Percentiles rank a stretch among this genome's conserved stretches.
phyloP scores from a whole-genome alignment of 2,113 vertebrate genomes.

The Pygoscelis adeliae region DNA sequence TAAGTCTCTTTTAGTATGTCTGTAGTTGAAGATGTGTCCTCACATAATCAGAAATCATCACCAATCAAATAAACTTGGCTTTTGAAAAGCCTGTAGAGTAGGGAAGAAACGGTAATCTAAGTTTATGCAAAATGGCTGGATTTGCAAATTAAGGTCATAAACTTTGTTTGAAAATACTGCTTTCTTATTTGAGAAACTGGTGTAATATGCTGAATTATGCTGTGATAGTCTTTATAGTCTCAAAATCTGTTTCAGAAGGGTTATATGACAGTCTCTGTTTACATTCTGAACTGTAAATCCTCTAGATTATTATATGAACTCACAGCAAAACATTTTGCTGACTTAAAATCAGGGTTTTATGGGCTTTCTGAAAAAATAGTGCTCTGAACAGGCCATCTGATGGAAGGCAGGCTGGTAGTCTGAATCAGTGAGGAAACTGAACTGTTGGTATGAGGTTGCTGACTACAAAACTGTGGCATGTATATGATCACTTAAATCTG shows the following conservation, averaged over 20 bases:
- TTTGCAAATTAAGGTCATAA: neutral
- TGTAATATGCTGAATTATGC: neutral
- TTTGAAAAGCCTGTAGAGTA: neutral
- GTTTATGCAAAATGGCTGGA: neutral
- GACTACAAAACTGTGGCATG: neutral
- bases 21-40: neutral
- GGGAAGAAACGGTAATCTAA: neutral
- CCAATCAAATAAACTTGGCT: neutral
- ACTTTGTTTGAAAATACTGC: neutral
- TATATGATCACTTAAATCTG: neutral
- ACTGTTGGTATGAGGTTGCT: neutral
- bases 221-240: neutral
- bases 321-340: neutral
- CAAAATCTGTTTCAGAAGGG: neutral
- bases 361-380: neutral
- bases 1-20: neutral
- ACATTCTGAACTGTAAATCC: neutral
- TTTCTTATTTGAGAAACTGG: neutral
- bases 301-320: neutral
- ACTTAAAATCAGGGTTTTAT: neutral
- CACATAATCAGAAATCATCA: neutral
- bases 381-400: accelerated
- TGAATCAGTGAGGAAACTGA: neutral
- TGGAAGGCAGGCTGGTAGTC: neutral
- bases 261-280: neutral